phyloP scores from a whole-genome alignment of 2,888 invertebrate genomes.

The Trissonchulus sp. region DNA sequence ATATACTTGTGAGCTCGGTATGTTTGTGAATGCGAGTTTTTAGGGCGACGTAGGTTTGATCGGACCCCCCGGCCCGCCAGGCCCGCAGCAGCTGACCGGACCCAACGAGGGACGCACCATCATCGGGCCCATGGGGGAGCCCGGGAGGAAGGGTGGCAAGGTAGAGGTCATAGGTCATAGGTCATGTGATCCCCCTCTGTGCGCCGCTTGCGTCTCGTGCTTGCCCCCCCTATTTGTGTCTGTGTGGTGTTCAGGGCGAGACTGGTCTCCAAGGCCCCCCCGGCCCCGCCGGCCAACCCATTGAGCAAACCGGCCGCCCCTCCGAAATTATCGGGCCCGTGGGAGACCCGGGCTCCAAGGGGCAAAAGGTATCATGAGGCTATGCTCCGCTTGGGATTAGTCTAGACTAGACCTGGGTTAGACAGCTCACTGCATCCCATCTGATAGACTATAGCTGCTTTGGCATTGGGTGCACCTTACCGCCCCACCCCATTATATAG shows the following conservation, averaged over 20 bases:
- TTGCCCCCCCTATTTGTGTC: no score
- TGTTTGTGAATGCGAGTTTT: neutral
- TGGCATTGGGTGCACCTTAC: no score
- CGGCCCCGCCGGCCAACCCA: conserved; percentile 20
- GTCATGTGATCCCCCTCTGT: no score
- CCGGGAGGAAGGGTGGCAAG: conserved; percentile 45
- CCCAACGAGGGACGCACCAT: conserved; percentile 19
- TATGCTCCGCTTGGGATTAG: neutral
- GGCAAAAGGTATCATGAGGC: conserved; percentile 55
- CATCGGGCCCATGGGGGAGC: conserved; percentile 49
- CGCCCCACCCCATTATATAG: no score
- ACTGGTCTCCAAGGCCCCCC: conserved; percentile 45
- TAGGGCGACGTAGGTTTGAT: conserved; percentile 58
- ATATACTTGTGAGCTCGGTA: neutral
- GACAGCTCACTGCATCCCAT: no score
- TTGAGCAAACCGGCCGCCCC: neutral
- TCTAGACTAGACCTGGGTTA: neutral
- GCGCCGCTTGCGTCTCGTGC: no score
- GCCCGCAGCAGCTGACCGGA: conserved; percentile 60
- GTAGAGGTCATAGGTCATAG: no score
- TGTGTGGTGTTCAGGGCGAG: conserved; percentile 50
- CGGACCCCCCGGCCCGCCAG: conserved; percentile 54
- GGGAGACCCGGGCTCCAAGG: conserved; percentile 65
- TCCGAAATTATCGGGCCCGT: conserved; percentile 61
- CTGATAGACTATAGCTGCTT: no score